Base-by-base conservation (phyloP, 2,797 vertebrate species). In the Sylvia borin region DNA sequence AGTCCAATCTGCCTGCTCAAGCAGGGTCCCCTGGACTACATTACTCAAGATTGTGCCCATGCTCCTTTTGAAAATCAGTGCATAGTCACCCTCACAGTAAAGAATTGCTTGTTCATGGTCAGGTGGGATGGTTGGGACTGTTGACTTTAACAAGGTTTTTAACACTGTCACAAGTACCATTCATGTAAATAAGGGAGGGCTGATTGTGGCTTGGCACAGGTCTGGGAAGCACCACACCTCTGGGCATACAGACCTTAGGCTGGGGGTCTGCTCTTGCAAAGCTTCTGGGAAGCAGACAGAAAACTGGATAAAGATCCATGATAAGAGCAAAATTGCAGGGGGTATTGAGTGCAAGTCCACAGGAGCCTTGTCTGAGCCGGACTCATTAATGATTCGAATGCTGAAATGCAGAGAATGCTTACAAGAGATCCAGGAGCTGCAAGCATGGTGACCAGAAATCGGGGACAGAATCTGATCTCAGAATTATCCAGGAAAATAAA, bases 381-480 rank as follows among this genome's bases (percentile, higher is more conserved):
- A 18, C 25, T 72, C n/a, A 11, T 54, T 68, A 38, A 36, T 13
- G 7, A 21, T 51, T 71, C 70, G 40, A 40, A 47, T 76, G 86
- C 16, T 65, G 32, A 81, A 84, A 54, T 2, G 7, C 20, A 86
- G 47, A 75, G 54, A 60, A 58, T 51, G 48, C 11, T 74, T 31
- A 29, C 0, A 0, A 71, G 42, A 83, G 26, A 31, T 81, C 66
- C 66, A 86, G 38, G 24, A 42, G 76, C 51, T 55, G 16, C 31
- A 87, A 85, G 55, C 0, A 1, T 1, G 3, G 53, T 88, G 61
- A 17, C 32, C 45, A 66, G 34, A 6, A 38, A 24, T 0, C 36
- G 14, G n/a, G 21, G 16, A 58, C 20, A 62, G 43, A n/a, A 83
- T 65, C 18, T 68, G 13, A 67, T 34, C 38, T 53, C n/a, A 13